Conservation (phyloP, 2,113 vertebrate species). For the Fukomys damarensis region DNA sequence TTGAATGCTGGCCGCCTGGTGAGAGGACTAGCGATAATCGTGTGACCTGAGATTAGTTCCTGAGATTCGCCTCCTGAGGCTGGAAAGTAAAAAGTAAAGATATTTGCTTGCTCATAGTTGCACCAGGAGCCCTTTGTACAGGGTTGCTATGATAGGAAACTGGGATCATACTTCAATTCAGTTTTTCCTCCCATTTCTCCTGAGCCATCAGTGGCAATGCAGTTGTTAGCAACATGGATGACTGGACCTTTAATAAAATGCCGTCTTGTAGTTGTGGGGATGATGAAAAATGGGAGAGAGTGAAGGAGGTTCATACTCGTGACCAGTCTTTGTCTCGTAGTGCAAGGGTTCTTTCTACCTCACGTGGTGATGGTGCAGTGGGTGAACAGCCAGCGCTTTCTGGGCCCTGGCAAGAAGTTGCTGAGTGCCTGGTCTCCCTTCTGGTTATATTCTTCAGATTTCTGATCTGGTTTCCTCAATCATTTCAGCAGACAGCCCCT, state of each 20-base stretch:
- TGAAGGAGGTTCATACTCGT: not conserved
- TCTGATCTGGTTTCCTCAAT: not conserved
- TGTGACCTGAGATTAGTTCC: not conserved
- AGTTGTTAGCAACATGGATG: not conserved
- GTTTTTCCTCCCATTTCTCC: conserved; percentile 1
- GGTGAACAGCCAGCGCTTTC: not conserved
- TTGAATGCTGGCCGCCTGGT: too few relatives aligned
- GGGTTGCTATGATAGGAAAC: not conserved
- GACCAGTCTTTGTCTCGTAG: not conserved
- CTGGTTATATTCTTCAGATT: not conserved
- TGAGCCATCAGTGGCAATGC: not conserved
- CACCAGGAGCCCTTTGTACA: not conserved
- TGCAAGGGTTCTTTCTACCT: not conserved
- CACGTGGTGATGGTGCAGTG: too few relatives aligned
- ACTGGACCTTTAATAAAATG: not conserved
- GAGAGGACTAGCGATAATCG: not conserved
- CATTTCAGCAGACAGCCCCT: not conserved
- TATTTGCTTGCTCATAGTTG: accelerated
- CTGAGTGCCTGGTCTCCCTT: not conserved
- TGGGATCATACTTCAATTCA: not conserved
- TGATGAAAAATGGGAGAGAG: not conserved
- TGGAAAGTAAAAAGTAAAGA: not conserved
- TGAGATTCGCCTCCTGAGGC: not conserved
- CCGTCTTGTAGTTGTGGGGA: not conserved
- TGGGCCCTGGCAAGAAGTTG: not conserved